Conservation (phyloP, 2,888 invertebrate species). For the Pachymerium ferrugineum region DNA sequence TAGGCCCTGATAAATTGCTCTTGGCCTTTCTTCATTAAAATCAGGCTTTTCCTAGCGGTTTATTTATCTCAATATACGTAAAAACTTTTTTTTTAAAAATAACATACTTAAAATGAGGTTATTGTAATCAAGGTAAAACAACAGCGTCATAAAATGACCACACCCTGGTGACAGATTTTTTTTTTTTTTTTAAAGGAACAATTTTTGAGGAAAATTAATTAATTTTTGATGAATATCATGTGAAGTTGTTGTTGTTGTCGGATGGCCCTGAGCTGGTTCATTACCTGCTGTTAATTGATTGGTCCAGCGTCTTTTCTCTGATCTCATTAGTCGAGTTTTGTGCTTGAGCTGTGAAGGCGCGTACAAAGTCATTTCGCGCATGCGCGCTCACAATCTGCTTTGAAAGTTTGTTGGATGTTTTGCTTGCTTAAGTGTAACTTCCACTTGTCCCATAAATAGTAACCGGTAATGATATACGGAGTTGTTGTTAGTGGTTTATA, state of each 20-base stretch:
- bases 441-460: no score
- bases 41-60: neutral
- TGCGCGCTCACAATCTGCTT: neutral
- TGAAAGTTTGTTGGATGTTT: conserved; percentile 3
- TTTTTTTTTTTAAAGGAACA: neutral
- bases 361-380: conserved; percentile 13
- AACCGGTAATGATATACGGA: no score
- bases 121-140: no score
- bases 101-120: no score
- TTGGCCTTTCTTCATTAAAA: conserved; percentile 4
- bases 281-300: conserved; percentile 22
- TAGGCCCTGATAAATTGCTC: no score
- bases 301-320: conserved; percentile 24
- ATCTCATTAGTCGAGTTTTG: conserved; percentile 24
- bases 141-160: no score
- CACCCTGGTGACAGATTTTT: no score
- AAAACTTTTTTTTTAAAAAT: no score
- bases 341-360: conserved; percentile 23
- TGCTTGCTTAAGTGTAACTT: neutral
- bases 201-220: neutral
- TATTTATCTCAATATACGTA: no score
- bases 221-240: conserved; percentile 17
- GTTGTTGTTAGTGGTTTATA: no score
- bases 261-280: neutral
- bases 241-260: neutral